phyloP scores from a whole-genome alignment of 1,140 invertebrate species.

The Dendroctonus ponderosae region DNA sequence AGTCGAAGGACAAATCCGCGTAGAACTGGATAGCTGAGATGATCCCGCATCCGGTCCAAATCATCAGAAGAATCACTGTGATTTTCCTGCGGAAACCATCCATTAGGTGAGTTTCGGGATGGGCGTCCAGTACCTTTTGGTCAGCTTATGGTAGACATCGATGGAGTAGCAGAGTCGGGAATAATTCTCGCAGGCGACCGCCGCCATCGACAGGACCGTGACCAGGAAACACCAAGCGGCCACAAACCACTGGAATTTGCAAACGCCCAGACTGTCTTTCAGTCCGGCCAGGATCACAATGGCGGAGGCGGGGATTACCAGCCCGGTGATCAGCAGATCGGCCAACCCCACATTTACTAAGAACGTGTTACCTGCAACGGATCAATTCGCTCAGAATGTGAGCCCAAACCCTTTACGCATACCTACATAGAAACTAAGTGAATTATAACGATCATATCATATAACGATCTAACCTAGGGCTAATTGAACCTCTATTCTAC shows the following conservation, averaged over 20 bases:
- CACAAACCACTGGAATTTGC: conserved; percentile 66
- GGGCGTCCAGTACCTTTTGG: conserved; percentile 39
- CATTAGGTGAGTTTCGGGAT: no score
- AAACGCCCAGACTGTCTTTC: conserved; percentile 60
- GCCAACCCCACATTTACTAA: conserved; percentile 75
- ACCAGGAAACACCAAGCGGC: conserved; percentile 67
- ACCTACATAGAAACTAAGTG: no score
- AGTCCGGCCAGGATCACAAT: conserved; percentile 68
- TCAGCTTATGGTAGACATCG: conserved; percentile 55
- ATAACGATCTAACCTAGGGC: no score
- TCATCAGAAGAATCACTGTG: conserved; percentile 54
- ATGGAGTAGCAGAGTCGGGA: conserved; percentile 58
- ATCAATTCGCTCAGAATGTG: no score
- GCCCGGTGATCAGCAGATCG: conserved; percentile 69
- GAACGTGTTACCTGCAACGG: conserved; percentile 68
- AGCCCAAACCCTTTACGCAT: no score
- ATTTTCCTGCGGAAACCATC: conserved; percentile 50
- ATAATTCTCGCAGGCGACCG: conserved; percentile 66
- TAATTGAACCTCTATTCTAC: no score
- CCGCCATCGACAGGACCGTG: conserved; percentile 61
- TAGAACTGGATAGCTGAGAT: conserved; percentile 58
- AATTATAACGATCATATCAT: no score
- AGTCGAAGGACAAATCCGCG: conserved; percentile 60
- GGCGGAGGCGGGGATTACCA: conserved; percentile 69
- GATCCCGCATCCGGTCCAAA: conserved; percentile 55